A percentile compares a stretch with the other conserved stretches of the same genome.
These are phyloP conservation scores for Antitype chi DNA, from an alignment of 2,888 invertebrate species.

Conservation along the genomic window DNA sequence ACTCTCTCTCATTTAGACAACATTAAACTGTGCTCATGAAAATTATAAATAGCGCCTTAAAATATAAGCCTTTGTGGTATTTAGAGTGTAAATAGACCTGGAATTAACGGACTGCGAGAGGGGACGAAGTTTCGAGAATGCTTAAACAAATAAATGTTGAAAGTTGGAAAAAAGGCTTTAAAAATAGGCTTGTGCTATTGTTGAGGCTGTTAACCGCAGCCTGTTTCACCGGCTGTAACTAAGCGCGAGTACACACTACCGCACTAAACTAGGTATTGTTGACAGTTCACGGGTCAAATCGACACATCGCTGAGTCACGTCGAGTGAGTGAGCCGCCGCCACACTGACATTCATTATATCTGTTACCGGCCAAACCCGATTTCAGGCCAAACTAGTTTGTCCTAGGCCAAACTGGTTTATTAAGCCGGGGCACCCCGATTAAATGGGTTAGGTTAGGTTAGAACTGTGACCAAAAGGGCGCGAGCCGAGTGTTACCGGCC, in stretches of 20 bases:
- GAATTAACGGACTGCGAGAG: conserved; percentile 6
- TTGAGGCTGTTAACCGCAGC: conserved; percentile 5
- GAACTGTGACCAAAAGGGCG: too few species aligned
- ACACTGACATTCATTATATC: not conserved
- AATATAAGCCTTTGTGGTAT: conserved; percentile 23
- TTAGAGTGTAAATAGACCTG: conserved; percentile 17
- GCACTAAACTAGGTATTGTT: not conserved
- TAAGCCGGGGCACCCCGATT: too few species aligned
- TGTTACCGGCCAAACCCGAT: too few species aligned
- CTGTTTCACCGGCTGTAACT: conserved; percentile 9
- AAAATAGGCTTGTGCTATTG: not conserved
- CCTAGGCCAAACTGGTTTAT: too few species aligned
- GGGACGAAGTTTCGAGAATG: conserved; percentile 19
- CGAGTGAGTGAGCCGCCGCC: not conserved
- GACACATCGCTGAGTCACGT: not conserved
- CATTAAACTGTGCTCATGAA: conserved; percentile 23
- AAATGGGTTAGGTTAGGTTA: too few species aligned
- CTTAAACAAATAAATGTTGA: conserved; percentile 18
- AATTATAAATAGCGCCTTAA: conserved; percentile 26
- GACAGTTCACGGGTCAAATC: not conserved
- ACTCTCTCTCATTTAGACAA: conserved; percentile 20
- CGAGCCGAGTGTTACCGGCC: too few species aligned
- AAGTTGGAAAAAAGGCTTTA: conserved; percentile 10
- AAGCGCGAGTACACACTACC: not conserved
- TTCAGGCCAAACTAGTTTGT: too few species aligned